Percentiles rank a stretch among this genome's conserved stretches.
Evolutionary conservation across 2,888 invertebrate species (phyloP).

Genomic region (Agrochola lota): DNA sequence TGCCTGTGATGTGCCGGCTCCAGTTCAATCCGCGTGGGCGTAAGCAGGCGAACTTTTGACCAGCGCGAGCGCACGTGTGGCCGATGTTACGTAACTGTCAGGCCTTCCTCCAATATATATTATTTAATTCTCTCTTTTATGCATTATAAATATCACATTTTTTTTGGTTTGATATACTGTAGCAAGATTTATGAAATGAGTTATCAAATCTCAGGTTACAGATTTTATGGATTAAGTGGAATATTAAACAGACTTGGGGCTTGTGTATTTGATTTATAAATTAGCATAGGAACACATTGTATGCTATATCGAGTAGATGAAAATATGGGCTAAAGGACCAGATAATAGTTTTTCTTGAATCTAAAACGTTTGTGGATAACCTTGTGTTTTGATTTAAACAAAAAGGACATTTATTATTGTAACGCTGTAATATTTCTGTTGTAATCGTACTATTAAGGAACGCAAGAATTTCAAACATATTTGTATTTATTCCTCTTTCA

Average conservation of each 20-base stretch:
- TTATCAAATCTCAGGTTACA: conserved; percentile 45
- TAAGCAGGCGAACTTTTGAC: conserved; percentile 73
- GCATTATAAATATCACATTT: conserved; percentile 21
- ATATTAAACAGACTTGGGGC: neutral
- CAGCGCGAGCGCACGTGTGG: conserved; percentile 70
- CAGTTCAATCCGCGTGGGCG: conserved; percentile 66
- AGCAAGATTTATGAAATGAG: conserved; percentile 33
- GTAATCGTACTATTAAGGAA: neutral
- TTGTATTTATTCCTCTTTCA: neutral
- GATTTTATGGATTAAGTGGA: conserved; percentile 11
- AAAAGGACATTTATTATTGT: neutral
- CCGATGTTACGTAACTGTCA: conserved; percentile 68
- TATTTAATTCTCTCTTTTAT: conserved; percentile 51
- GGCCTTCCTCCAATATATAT: conserved; percentile 49
- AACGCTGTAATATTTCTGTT: neutral
- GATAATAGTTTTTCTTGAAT: too few relatives aligned
- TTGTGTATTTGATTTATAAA: neutral
- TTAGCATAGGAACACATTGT: neutral
- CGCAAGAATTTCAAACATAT: neutral
- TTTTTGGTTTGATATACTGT: conserved; percentile 31
- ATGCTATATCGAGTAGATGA: neutral
- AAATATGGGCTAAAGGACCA: too few relatives aligned
- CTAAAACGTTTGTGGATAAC: neutral
- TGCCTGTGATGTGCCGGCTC: conserved; percentile 18
- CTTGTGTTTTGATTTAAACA: neutral